phyloP scores from a whole-genome alignment of 2,888 invertebrate species.

The Nineta flava region DNA sequence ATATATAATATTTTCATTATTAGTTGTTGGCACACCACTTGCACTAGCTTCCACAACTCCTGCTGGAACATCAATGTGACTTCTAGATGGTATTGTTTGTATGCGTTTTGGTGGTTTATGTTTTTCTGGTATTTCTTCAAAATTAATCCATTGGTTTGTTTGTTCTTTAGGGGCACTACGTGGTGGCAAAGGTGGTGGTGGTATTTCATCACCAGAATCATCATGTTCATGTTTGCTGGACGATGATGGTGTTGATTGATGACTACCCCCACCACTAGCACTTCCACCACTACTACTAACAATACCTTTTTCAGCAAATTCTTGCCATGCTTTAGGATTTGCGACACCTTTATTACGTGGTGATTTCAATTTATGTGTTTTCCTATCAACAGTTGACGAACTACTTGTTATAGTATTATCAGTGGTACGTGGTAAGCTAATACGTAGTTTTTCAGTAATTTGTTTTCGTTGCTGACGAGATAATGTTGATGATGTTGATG shows the following conservation, averaged over 20 bases:
- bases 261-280: background rate
- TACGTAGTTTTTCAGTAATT: constrained; percentile 47
- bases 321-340: constrained; percentile 37
- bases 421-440: constrained; percentile 48
- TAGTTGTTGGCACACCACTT: constrained; percentile 8
- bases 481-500: constrained; percentile 13
- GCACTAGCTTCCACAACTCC: constrained; percentile 25
- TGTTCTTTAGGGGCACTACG: constrained; percentile 23
- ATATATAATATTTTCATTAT: constrained; percentile 35
- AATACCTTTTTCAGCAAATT: constrained; percentile 48
- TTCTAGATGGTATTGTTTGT: constrained; percentile 56
- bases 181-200: constrained; percentile 31
- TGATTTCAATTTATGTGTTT: constrained; percentile 29
- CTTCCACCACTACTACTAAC: constrained; percentile 15
- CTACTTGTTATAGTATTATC: constrained; percentile 17
- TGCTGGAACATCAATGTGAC: constrained; percentile 27
- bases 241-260: background rate
- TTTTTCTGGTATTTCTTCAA: constrained; percentile 72
- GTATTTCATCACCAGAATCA: constrained; percentile 15
- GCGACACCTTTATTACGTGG: constrained; percentile 28
- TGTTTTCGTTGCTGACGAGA: constrained; percentile 19
- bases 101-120: constrained; percentile 68
- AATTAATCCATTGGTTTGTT: constrained; percentile 62
- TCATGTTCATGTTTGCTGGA: background rate
- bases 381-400: background rate